phyloP scores from a whole-genome alignment of 2,113 vertebrate genomes.

The Azemiops feae region DNA sequence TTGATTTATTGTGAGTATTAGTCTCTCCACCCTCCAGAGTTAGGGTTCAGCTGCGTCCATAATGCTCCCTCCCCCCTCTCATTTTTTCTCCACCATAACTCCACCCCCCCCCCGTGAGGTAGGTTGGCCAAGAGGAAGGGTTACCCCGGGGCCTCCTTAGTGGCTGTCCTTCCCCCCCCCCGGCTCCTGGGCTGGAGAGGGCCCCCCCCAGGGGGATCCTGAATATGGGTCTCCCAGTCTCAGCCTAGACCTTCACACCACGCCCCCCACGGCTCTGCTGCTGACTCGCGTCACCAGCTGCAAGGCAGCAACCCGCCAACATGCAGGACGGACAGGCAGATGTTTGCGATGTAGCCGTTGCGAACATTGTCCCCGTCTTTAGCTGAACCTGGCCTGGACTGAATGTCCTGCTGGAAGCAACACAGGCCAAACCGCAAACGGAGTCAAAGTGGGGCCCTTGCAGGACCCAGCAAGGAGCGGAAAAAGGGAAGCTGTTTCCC shows the following conservation, averaged over 20 bases:
- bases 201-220: not conserved
- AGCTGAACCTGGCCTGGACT: not conserved
- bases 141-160: too few relatives aligned
- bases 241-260: not conserved
- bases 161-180: too few relatives aligned
- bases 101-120: too few relatives aligned
- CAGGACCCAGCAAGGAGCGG: not conserved
- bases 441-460: too few relatives aligned
- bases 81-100: not conserved
- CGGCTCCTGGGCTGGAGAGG: too few relatives aligned
- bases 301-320: not conserved
- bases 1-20: not conserved
- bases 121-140: not conserved
- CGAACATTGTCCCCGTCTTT: not conserved
- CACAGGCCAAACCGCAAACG: not conserved
- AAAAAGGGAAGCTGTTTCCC: not conserved
- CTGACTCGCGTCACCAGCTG: not conserved
- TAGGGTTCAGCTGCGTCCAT: not conserved
- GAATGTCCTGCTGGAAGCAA: not conserved
- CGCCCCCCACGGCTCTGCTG: too few relatives aligned
- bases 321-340: not conserved
- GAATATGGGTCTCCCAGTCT: not conserved
- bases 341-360: not conserved
- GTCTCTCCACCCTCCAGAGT: not conserved
- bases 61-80: too few relatives aligned